Base-by-base conservation (phyloP, 2,113 vertebrate species). In the Acrocephalus kingi region DNA sequence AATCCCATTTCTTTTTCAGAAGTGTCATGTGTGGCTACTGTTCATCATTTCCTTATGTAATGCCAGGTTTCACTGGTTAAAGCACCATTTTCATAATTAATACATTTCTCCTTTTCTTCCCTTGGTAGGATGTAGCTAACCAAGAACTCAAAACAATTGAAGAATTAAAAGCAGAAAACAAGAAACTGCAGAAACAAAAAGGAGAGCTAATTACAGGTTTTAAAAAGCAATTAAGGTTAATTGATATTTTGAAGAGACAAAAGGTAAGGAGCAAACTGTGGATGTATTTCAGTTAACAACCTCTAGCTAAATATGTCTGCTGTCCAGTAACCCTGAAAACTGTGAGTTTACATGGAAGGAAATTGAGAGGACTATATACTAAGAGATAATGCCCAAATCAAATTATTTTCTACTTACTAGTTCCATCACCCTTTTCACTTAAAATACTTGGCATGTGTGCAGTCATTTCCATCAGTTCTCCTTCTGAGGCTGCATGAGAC, bases 171-270 rank as follows among this genome's bases (percentile, higher is more conserved):
- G 91, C 97, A 68, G 99, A 99, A 97, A 99, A 99, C 94, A 99
- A 98, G 97, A 98, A 98, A 94, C 96, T 99, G 58, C 99, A 99
- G 96, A 99, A 99, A 83, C 99, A 99, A 97, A 99, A 99, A 97
- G 97, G 96, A 83, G 99, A 99, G 84, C 98, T 99, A 58, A 98
- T 99, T 69, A 69, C 97, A 27, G 99, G 98, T 13, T 99, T 99
- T 95, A 99, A 99, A 97, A 99, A 99, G 94, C 99, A 99, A 77
- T 97, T 99, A 41, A 99, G 99, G 95, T 97, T 99, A 90, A 99
- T 99, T 49, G 99, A 99, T 96, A 96, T 99, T 95, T 98, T 99
- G 92, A 99, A 99, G 98, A 99, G 98, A 97, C 99, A 99, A 95
- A 99, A 99, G 98, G 99, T 99, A 93, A 97, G 96, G 72, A 48